Evolutionary conservation across 2,888 invertebrate genomes (phyloP).

Genomic region (Argyra leucocephala): DNA sequence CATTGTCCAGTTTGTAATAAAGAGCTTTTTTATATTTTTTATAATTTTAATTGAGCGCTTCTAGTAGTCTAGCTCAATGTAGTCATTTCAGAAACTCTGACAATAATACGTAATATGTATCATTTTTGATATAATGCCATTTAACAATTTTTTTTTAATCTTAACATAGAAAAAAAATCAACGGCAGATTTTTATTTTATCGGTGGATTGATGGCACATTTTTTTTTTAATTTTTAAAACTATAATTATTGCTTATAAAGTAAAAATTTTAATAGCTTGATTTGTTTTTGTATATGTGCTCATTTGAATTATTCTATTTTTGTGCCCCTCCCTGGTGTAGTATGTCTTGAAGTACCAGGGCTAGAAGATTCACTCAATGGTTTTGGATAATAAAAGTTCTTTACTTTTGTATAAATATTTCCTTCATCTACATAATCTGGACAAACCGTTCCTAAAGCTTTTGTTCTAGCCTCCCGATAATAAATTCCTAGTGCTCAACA

Average conservation of each 20-base stretch:
- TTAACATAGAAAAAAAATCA: not conserved
- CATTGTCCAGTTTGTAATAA: too few species aligned
- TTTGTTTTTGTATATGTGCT: not conserved
- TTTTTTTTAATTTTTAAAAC: not conserved
- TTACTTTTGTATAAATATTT: conserved; percentile 45
- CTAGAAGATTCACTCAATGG: conserved; percentile 87
- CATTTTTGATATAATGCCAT: not conserved
- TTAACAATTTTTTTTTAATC: not conserved
- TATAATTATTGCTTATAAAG: not conserved
- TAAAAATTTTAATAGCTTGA: not conserved
- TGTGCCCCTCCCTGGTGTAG: conserved; percentile 57
- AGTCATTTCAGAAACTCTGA: not conserved
- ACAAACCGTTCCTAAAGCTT: conserved; percentile 77
- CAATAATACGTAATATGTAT: too few species aligned
- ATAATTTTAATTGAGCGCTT: not conserved
- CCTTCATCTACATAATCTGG: conserved; percentile 74
- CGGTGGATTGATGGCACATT: conserved; percentile 1
- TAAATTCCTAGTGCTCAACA: conserved; percentile 96
- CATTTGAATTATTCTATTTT: conserved; percentile 5
- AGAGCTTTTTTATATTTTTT: too few species aligned
- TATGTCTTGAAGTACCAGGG: conserved; percentile 71
- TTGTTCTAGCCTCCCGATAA: conserved; percentile 86
- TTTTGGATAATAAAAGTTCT: conserved; percentile 68
- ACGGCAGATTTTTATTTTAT: not conserved
- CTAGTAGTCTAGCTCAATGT: not conserved